Base-by-base conservation (phyloP, 1,140 invertebrate genomes). In the Berghia stephanieae region DNA sequence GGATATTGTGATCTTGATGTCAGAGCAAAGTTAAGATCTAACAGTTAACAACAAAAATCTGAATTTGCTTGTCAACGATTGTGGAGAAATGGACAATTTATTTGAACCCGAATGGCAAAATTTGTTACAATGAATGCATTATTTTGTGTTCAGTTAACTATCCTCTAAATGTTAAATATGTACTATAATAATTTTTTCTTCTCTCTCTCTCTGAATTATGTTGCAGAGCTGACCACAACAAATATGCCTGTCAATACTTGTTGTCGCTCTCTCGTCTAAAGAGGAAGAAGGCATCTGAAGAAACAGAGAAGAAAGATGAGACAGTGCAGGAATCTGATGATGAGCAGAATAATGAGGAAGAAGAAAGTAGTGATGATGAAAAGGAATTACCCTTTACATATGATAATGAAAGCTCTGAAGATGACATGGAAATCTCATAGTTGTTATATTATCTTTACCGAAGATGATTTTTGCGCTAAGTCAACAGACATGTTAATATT, bases 181-280 rank as follows among this genome's bases (percentile, higher is more conserved):
- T 8, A 42, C 27, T 52, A 8, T n/a, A 55, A 3, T 1, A 52
- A 67, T 55, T 31, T 49, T 38, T 8, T 21, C 13, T 66, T 38
- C n/a, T 21, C 24, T 24, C 27, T 5, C 8, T n/a, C n/a, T 6
- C 36, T 40, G 57, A 2, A 75, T 34, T 79, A 40, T 71, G 43
- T 83, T 87, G 21, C 81, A 89, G 88, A 34, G 86, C 85, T 85
- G 88, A 89, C 63, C 86, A 88, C 77, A 89, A 89, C 78, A 84
- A 85, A 43, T 89, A 88, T 78, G 84, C 75, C 24, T 68, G 86
- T 4, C 81, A 87, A 74, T 89, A 82, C 74, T 78, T 89, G 6
- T 10, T 86, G 55, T 71, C 82, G 0, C 63, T 85, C 67, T 80
- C 80, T 0, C 52, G 81, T 24, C 75, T 79, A 10, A 88, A 86